Evolutionary conservation across 2,113 vertebrate species (phyloP).

Genomic region (Macaca fascicularis): DNA sequence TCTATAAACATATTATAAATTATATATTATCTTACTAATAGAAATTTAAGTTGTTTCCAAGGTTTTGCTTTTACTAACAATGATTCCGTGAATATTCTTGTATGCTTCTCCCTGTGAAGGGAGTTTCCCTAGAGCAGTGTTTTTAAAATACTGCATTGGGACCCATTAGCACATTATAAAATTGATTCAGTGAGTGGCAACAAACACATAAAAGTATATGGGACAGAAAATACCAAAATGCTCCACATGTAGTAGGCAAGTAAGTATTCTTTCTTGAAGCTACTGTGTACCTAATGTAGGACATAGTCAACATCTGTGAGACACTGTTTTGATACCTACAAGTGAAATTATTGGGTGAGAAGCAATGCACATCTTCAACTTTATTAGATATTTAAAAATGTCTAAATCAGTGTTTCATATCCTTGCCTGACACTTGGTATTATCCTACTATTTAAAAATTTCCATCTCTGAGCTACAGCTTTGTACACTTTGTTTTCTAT

Average conservation of each 20-base stretch:
- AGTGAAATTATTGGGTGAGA: slow-evolving; percentile 5
- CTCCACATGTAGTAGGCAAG: background rate
- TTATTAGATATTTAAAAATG: background rate
- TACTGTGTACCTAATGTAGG: background rate
- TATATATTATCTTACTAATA: background rate
- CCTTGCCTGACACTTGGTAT: background rate
- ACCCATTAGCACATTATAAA: background rate
- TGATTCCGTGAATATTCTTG: background rate
- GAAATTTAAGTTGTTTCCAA: background rate
- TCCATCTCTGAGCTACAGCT: background rate
- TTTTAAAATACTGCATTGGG: background rate
- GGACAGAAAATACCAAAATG: background rate
- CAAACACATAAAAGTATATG: background rate
- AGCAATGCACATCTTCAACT: background rate
- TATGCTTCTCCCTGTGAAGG: background rate
- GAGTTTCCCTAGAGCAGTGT: background rate
- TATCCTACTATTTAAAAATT: background rate
- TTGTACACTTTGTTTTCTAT: background rate
- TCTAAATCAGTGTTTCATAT: background rate
- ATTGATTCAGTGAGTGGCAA: background rate
- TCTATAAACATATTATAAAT: slow-evolving; percentile 15
- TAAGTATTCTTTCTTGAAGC: background rate
- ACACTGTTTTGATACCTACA: background rate
- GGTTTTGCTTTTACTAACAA: slow-evolving; percentile 37
- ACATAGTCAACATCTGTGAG: background rate